phyloP scores from a whole-genome alignment of 2,888 invertebrate genomes.

The Glyphotaelius pellucidus region DNA sequence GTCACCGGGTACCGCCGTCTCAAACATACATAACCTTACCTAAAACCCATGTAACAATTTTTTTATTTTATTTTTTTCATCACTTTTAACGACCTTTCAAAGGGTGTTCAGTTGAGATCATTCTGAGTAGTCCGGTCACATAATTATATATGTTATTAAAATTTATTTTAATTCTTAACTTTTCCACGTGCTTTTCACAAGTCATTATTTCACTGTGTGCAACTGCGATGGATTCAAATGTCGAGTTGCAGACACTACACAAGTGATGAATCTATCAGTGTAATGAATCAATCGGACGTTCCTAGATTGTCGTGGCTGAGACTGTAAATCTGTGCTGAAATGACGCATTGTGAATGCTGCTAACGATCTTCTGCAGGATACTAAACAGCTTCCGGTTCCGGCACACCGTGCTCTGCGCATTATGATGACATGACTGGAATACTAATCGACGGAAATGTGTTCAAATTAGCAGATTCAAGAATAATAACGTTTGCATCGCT shows the following conservation, averaged over 20 bases:
- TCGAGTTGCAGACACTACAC: not conserved
- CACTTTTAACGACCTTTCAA: no score
- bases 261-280: not conserved
- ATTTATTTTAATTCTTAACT: no score
- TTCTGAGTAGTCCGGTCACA: no score
- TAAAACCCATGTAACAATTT: no score
- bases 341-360: not conserved
- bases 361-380: not conserved
- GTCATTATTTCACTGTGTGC: no score
- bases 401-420: not conserved
- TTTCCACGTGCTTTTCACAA: no score
- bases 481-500: not conserved
- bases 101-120: no score
- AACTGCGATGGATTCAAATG: no score
- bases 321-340: not conserved
- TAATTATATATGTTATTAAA: no score
- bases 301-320: not conserved
- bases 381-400: not conserved
- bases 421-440: not conserved
- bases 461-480: not conserved
- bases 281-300: not conserved
- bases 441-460: not conserved
- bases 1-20: no score
- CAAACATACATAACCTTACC: no score
- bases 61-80: no score